Base-by-base conservation (phyloP, 2,888 invertebrate genomes). In the Rhamnusium bicolor region DNA sequence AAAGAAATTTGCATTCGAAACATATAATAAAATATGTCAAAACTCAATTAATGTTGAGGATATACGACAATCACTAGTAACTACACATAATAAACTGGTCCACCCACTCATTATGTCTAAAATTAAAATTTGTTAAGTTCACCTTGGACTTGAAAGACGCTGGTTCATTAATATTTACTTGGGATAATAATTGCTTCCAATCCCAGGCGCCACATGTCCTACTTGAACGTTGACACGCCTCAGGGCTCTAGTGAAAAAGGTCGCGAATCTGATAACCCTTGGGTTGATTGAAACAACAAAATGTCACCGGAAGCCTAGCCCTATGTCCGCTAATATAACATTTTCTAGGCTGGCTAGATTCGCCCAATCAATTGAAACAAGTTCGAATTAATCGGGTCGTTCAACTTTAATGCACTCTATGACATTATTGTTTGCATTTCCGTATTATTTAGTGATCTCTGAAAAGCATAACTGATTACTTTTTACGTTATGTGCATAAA, bases 21-120 rank as follows among this genome's bases (percentile, higher is more conserved):
- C 65, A 40, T 51, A 54, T 72, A 74, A 78, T 74, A 71, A 74
- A 78, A 71, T 18, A 65, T 69, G 78, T 78, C 76, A 76, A 73
- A 78, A 78, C 75, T 76, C 74, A 78, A 78, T 78, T 78, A 75
- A 75, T 72, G 47, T 68, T 65, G 61, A 16, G n/a, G 72, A 78
- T 69, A 65, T 76, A 78, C 71, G 74, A 78, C 67, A 74, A 24
- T 24, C 24, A 69, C 69, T 60, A n/a, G n/a, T n/a, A n/a, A 53
- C 62, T 19, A 54, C 53, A 21, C 61, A 24, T 58, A 67, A 24
- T 54, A 54, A 69, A 62, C 69, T 68, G 65, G 73, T 75, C 75
- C 70, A 65, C 75, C 75, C 75, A 75, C 75, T 67, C 49, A 56
- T 21, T 6, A 7, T 19, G 71, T 65, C 68, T 74, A 71, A 65